Evolutionary conservation across 1,140 invertebrate genomes (phyloP), one percentile per base, ranked within the genome.

Genomic region (Cotesia vestalis): DNA sequence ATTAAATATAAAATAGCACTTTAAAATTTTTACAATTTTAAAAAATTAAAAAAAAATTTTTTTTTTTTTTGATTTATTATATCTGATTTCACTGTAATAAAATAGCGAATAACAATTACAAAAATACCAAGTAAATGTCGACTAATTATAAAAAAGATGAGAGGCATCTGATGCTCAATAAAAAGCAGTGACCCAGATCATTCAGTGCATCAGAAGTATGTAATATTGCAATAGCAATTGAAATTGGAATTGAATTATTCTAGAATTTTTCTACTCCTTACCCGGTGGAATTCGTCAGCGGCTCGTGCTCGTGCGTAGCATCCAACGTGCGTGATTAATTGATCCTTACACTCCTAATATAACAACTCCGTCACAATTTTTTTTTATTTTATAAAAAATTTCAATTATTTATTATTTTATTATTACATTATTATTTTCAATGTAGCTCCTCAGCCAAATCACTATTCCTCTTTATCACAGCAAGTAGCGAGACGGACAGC

Each of bases 291-390:
- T 55, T 67, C 52, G 53, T 72, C 53, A 72, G 55, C 34, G 71
- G 38, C 40, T 61, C 55, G 64, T 59, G 60, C 14, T 61, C 36
- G 71, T 67, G 64, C 34, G 71, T 72, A 60, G 71, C 71, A 72
- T 72, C 71, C 71, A 72, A 72, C 14, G 14, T 40, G 53, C 71
- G 71, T 68, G 71, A 72, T 72, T 52, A 72, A 72, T 62, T 67
- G 71, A 72, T 62, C 66, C 51, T 71, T 20, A 53, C 63, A 66
- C 63, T 66, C n/a, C 35, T 66, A 66, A 63, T 66, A 52, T 57
- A 66, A 57, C 9, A 35, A 63, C 62, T 38, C 34, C 62, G 34
- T 38, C 36, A 66, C 63, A 34, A 51, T 53, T 66, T 66, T 51
- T 51, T 52, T 66, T 51, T 68, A 40, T 66, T 46, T 60, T 35